Conservation (phyloP, 2,797 vertebrate species). For the Phalloptychus januarius region DNA sequence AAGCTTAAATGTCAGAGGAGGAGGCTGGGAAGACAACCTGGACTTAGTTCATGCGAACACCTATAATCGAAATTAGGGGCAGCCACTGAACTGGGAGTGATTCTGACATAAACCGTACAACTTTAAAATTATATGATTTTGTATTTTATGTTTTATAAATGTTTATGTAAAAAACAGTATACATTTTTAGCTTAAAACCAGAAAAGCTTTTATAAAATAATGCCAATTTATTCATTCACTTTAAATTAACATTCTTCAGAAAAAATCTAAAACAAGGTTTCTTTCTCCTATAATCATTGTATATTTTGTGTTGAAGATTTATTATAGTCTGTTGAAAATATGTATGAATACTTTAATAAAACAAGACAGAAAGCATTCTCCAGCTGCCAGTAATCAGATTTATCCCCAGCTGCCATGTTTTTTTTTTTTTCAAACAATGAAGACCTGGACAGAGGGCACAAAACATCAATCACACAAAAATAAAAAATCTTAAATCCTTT, state of each 20-base stretch:
- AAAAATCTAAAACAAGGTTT: neutral
- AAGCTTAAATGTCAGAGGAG: slow-evolving; percentile 71
- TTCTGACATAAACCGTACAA: neutral
- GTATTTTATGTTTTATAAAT: neutral
- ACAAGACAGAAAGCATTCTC: neutral
- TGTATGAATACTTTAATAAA: neutral
- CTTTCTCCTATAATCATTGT: neutral
- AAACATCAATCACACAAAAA: neutral
- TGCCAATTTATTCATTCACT: neutral
- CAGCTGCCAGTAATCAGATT: slow-evolving; percentile 1
- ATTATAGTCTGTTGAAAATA: neutral
- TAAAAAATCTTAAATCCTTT: neutral
- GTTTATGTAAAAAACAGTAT: neutral
- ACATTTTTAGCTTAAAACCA: neutral
- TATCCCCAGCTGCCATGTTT: neutral
- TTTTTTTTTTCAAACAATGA: neutral
- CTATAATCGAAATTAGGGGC: slow-evolving; percentile 43
- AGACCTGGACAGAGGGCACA: neutral
- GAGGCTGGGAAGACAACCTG: slow-evolving; percentile 51
- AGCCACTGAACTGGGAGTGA: slow-evolving; percentile 28
- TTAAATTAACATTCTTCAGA: neutral
- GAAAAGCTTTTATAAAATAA: neutral
- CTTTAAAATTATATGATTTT: neutral
- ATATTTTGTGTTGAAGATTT: neutral
- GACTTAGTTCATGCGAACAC: slow-evolving; percentile 49